Evolutionary conservation across 2,797 vertebrate genomes (phyloP), one percentile per base, ranked within the genome.

Genomic region (Xiphorhynchus erythropygius): DNA sequence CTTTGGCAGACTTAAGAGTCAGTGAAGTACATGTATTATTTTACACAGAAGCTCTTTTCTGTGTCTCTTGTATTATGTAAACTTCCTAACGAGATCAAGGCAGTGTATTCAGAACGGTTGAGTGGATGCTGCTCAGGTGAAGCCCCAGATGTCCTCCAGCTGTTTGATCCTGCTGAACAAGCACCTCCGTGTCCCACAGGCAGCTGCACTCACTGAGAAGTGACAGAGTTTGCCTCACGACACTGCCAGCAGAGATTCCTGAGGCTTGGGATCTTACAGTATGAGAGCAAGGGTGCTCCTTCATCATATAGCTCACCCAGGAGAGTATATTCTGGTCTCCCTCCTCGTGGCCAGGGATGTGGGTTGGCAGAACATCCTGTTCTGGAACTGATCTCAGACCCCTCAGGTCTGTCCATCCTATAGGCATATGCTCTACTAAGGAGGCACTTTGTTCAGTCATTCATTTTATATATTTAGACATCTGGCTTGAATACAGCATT

Each of bases 381-480:
- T 90, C 85, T 83, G 55, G 80, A 93, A 69, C 67, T 68, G 42
- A 76, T 50, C 74, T 90, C 80, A 59, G 77, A 69, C 32, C 32
- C 46, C 57, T 79, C 81, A 75, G 59, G 62, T 79, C 74, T 77
- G 73, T 41, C 87, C 37, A 70, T 56, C 84, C 85, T 92, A 75
- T 32, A 92, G 81, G 88, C 91, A 95, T 93, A 94, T 77, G 84
- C 50, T 93, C 52, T 39, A 42, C 84, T 62, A 94, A 84, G 76
- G 75, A 95, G 46, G 37, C 90, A 92, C 74, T 96, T 90, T 93
- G 83, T 89, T 96, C 83, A 95, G 67, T 77, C 84, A 94, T 92
- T 94, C 87, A 84, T 95, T 95, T 96, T 73, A 96, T 96, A 96
- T 90, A 96, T 96, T 97, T 95, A 96, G 77, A 90, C 89, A 89